Percentiles rank a stretch among this genome's conserved stretches.
Evolutionary conservation across 1,140 invertebrate genomes (phyloP).

Genomic region (Drosophila prosaltans): DNA sequence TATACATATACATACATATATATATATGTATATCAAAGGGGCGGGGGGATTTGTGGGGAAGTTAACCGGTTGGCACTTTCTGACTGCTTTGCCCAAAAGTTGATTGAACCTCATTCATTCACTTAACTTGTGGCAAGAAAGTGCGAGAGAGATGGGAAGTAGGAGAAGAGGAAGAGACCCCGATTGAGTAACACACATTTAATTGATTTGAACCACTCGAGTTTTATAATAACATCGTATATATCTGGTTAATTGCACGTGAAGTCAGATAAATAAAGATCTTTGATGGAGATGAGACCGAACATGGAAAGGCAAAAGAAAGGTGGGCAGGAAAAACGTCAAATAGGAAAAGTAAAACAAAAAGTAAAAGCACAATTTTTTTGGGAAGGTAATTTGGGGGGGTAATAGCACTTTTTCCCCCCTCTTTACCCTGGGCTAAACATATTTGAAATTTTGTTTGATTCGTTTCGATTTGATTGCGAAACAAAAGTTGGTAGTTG

Average conservation of each 20-base stretch:
- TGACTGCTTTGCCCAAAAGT: constrained; percentile 47
- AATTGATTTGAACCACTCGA: constrained; percentile 67
- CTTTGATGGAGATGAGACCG: constrained; percentile 9
- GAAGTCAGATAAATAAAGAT: constrained; percentile 34
- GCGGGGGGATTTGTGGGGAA: neutral
- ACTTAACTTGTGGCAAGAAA: constrained; percentile 30
- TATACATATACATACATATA: no score
- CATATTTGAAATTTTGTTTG: neutral
- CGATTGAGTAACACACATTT: constrained; percentile 59
- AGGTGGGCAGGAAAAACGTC: neutral
- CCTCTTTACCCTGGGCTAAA: neutral
- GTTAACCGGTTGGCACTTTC: constrained; percentile 55
- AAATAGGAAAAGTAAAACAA: constrained; percentile 23
- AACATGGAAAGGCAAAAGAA: neutral
- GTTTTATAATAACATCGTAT: constrained; percentile 5
- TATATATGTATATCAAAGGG: constrained; percentile 15
- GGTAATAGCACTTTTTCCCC: neutral
- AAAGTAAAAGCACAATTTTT: constrained; percentile 40
- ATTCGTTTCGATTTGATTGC: neutral
- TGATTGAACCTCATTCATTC: constrained; percentile 58
- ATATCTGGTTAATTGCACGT: constrained; percentile 64
- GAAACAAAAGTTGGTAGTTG: neutral
- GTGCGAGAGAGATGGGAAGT: neutral
- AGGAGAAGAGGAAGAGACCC: constrained; percentile 13
- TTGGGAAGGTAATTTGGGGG: neutral